Evolutionary conservation across 2,113 vertebrate species (phyloP), one percentile per base, ranked within the genome.

Genomic region (Glaucidium brasilianum): DNA sequence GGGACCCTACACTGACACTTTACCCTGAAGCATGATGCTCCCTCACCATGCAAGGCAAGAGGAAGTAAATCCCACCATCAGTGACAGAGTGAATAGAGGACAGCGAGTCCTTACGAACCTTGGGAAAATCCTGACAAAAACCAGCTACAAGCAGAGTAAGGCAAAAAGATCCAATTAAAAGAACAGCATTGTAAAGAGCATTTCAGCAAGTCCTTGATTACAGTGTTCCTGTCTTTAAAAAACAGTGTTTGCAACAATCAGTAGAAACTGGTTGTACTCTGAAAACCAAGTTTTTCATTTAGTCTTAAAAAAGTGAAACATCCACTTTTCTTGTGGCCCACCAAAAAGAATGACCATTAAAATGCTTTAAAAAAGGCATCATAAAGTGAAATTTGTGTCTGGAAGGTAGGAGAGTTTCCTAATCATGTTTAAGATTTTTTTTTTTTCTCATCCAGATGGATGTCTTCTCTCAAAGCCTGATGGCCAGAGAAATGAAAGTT

Each of bases 401-500:
- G 0, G 23, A 96, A 97, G 76, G 47, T 39, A 83, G 37, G 62
- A 88, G 29, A 90, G n/a, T 86, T 95, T 96, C 76, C 59, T 95
- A 95, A 96, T 93, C 32, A 89, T 43, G 35, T 21, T 86, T 88
- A 90, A 90, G 91, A 93, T 82, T 6, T 49, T 91, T 92, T 77
- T 67, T 68, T 93, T 84, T 96, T 34, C 90, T 92, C 32, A 68
- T 71, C 43, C 72, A 96, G 90, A 94, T 96, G 69, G 73, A 96
- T 92, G 82, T 60, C 71, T 95, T 94, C 87, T 89, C 97, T 96
- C 81, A 92, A 97, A 97, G 45, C 78, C 93, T 95, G 87, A 94
- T 83, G 92, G 90, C 56, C 95, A 95, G 73, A 87, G 92, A 96
- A 90, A 96, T 92, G 86, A 81, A 96, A 96, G 62, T 35, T 97